Percentiles rank a stretch among this genome's conserved stretches.
phyloP scores from a whole-genome alignment of 2,888 invertebrate genomes.

The Drosophila maculinotata region DNA sequence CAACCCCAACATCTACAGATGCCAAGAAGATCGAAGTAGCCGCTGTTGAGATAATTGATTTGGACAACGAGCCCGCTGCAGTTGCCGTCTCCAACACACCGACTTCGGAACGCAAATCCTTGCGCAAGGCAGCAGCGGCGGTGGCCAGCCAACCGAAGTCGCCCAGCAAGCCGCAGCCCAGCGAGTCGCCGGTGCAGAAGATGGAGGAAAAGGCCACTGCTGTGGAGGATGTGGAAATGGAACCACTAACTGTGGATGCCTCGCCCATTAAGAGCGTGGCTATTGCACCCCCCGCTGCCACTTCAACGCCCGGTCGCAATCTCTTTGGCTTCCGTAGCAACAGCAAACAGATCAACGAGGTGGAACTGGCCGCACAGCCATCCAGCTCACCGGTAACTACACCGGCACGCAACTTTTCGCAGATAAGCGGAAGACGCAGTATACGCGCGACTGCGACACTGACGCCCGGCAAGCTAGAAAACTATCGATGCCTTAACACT shows the following conservation, averaged over 20 bases:
- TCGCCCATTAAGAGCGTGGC: slow-evolving; percentile 65
- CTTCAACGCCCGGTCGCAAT: slow-evolving; percentile 82
- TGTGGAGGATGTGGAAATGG: slow-evolving; percentile 81
- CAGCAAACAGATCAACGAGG: slow-evolving; percentile 69
- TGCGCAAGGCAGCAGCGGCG: slow-evolving; percentile 33
- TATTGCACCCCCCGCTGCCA: slow-evolving; percentile 66
- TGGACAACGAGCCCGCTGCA: background rate
- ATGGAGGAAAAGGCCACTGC: slow-evolving; percentile 1
- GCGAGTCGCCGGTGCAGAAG: slow-evolving; percentile 10
- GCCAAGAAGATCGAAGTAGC: slow-evolving; percentile 27
- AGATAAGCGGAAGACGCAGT: slow-evolving; percentile 83
- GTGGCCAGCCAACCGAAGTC: slow-evolving; percentile 44
- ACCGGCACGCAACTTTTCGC: slow-evolving; percentile 67
- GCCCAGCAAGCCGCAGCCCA: slow-evolving; percentile 37
- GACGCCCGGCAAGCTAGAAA: slow-evolving; percentile 76
- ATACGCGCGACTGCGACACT: slow-evolving; percentile 74
- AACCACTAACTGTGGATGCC: slow-evolving; percentile 65
- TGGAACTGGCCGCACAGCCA: slow-evolving; percentile 55
- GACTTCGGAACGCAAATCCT: slow-evolving; percentile 63
- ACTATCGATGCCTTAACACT: slow-evolving; percentile 78
- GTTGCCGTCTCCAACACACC: slow-evolving; percentile 43
- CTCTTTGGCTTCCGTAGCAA: slow-evolving; percentile 60
- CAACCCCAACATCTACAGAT: slow-evolving; percentile 18
- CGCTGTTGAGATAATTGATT: slow-evolving; percentile 6
- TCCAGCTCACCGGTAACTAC: slow-evolving; percentile 62